phyloP scores from a whole-genome alignment of 2,888 invertebrate genomes.

The Nezara viridula region DNA sequence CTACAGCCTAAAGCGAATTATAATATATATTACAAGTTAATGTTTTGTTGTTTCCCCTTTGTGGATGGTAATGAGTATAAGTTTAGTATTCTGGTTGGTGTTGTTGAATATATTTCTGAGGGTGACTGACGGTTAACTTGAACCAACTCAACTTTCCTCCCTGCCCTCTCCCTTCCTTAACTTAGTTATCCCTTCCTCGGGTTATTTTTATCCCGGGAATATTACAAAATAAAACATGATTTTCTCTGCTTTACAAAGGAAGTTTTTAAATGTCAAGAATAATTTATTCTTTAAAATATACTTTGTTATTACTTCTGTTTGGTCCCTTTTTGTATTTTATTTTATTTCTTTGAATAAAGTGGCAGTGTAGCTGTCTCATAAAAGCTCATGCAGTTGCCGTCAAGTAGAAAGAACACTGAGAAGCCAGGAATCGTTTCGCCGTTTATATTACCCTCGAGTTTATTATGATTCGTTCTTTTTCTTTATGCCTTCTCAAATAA shows the following conservation, averaged over 20 bases:
- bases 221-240: conserved; percentile 23
- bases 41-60: background rate
- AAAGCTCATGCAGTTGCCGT: background rate
- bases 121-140: background rate
- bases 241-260: background rate
- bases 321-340: background rate
- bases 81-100: background rate
- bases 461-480: background rate
- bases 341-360: background rate
- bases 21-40: background rate
- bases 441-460: background rate
- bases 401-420: background rate
- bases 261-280: background rate
- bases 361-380: background rate
- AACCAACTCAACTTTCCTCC: background rate
- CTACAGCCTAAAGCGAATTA: too few species aligned
- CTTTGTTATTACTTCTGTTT: too few species aligned
- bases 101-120: conserved; percentile 4
- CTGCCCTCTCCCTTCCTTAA: background rate
- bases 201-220: background rate
- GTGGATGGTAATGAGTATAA: background rate
- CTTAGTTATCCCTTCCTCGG: background rate
- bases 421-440: background rate
- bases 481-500: background rate
- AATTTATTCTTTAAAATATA: background rate